A percentile compares a stretch with the other conserved stretches of the same genome.
Evolutionary conservation across 2,113 vertebrate genomes (phyloP).

Genomic region (Struthio camelus): DNA sequence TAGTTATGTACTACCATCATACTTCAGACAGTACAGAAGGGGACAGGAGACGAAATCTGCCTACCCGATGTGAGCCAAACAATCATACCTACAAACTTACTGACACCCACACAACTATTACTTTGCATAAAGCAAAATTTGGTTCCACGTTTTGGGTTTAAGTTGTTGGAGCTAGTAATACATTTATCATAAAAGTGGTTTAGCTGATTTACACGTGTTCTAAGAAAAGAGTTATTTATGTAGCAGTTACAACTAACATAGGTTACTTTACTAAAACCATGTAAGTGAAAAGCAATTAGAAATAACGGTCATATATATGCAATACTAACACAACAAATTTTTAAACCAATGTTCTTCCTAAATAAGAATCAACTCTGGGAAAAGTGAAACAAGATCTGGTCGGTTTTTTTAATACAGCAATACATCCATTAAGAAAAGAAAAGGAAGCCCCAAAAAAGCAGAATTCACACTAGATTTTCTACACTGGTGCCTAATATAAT

Average conservation of each 20-base stretch:
- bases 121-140: constrained; percentile 27
- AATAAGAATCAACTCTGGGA: not conserved
- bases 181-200: not conserved
- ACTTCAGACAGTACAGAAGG: constrained; percentile 16
- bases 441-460: not conserved
- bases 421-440: not conserved
- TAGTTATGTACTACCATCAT: not conserved
- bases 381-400: not conserved
- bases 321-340: not conserved
- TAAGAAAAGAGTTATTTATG: not conserved
- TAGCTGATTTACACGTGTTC: not conserved
- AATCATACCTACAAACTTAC: constrained; percentile 9
- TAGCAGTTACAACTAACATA: not conserved
- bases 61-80: constrained; percentile 13
- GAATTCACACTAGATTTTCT: not conserved
- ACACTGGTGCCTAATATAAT: not conserved
- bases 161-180: not conserved
- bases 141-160: not conserved
- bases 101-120: not conserved
- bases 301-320: not conserved
- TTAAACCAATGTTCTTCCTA: not conserved
- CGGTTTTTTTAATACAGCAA: not conserved
- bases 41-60: constrained; percentile 37
- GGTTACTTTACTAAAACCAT: not conserved
- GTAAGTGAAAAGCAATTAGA: not conserved